Base-by-base conservation (phyloP, 2,888 invertebrate genomes). In the Venusia cambrica region DNA sequence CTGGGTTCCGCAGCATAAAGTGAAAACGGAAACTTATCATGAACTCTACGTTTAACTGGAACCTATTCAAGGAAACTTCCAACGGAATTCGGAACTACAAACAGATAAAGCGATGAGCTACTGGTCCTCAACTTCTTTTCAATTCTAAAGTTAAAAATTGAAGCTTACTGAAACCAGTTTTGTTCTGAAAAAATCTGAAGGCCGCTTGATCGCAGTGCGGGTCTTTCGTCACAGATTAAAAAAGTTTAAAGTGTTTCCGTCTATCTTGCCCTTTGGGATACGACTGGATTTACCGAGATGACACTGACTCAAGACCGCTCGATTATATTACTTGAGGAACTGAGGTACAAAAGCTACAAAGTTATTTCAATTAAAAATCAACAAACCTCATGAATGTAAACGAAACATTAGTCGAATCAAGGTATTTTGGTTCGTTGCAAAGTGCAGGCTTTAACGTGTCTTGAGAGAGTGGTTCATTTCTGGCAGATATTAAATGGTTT, bases 141-240 rank as follows among this genome's bases (percentile, higher is more conserved):
- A 60, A 55, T 62, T 53, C 28, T 29, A 54, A 62, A 57, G 55
- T 63, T 55, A 54, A 67, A 66, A 69, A 57, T 56, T 55, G 40
- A 60, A 62, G 54, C 56, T 57, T 48, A 35, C 47, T n/a, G 46
- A 53, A 58, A 57, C 54, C 60, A 54, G 37, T 44, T 41, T 33
- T 17, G 55, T 62, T 62, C 54, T 45, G 49, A 58, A 67, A 64
- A 65, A 63, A 54, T 50, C 54, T 48, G 58, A 54, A 27, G 35
- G 21, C 7, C 17, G 38, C 45, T 46, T 48, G 44, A 51, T 55
- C 56, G 46, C 51, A 60, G 54, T 54, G 53, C 38, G 30, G 54
- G 61, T 54, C 33, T 62, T 65, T 57, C 52, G 51, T 58, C 50
- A 61, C 52, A 62, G 63, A 69, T 69, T 68, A 68, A 71, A 69